Percentiles rank a stretch among this genome's conserved stretches.
Conservation (phyloP, 2,113 vertebrate species). For the Lepisosteus oculatus region DNA sequence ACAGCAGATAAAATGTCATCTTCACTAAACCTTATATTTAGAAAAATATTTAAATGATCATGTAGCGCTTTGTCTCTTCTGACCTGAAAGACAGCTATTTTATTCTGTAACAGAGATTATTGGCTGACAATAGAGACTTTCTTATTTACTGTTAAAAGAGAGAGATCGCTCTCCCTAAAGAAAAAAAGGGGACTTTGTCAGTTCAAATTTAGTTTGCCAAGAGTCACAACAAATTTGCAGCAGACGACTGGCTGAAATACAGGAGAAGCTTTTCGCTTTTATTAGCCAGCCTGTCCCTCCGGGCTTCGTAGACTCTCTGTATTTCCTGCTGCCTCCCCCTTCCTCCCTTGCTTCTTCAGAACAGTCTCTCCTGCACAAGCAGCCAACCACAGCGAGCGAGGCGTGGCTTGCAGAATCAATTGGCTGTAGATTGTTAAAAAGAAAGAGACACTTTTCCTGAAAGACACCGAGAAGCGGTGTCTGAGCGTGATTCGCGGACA, state of each 20-base stretch:
- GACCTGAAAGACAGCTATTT: too few relatives aligned
- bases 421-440: constrained; percentile 40
- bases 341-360: neutral
- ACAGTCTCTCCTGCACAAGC: neutral
- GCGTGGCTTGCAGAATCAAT: constrained; percentile 41
- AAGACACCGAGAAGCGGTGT: constrained; percentile 45
- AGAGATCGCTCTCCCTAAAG: constrained; percentile 13
- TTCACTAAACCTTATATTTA: too few relatives aligned
- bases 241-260: constrained; percentile 42
- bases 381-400: constrained; percentile 54
- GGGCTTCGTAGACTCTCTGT: constrained; percentile 36
- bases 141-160: constrained; percentile 26
- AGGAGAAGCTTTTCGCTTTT: constrained; percentile 47
- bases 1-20: too few relatives aligned
- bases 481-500: neutral
- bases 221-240: constrained; percentile 43
- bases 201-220: constrained; percentile 41
- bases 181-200: constrained; percentile 40
- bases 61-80: too few relatives aligned
- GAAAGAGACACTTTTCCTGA: constrained; percentile 50
- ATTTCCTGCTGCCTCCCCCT: constrained; percentile 16
- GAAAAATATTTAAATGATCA: too few relatives aligned
- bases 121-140: constrained; percentile 16
- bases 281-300: constrained; percentile 52
- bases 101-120: neutral